Evolutionary conservation across 2,888 invertebrate genomes (phyloP).

Genomic region (Alviniconcha strummeri): DNA sequence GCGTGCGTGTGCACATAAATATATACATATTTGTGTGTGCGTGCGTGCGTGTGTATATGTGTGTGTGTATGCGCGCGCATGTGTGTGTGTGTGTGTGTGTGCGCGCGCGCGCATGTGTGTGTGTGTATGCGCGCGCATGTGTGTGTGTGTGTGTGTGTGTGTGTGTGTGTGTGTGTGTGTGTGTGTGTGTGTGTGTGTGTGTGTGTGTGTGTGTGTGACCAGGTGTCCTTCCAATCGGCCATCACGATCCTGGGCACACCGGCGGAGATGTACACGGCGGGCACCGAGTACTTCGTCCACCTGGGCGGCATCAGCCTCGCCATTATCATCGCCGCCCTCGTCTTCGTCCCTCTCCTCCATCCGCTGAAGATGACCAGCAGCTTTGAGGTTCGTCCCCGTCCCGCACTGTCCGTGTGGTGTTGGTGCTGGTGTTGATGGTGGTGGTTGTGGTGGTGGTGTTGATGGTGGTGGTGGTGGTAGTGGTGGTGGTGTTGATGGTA

Average conservation of each 20-base stretch:
- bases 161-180: too few relatives aligned
- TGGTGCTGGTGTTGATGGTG: not conserved
- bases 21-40: too few relatives aligned
- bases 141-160: too few relatives aligned
- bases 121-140: too few relatives aligned
- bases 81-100: too few relatives aligned
- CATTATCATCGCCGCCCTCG: constrained; percentile 56
- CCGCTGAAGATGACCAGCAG: constrained; percentile 60
- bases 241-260: constrained; percentile 60
- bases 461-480: not conserved
- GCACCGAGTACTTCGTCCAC: constrained; percentile 60
- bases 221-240: constrained; percentile 64
- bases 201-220: not conserved
- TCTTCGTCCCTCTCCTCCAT: constrained; percentile 63
- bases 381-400: constrained; percentile 51
- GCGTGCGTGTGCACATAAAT: too few relatives aligned
- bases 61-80: too few relatives aligned
- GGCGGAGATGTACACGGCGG: constrained; percentile 56
- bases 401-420: not conserved
- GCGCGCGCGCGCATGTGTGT: too few relatives aligned
- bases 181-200: too few relatives aligned
- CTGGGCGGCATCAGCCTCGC: constrained; percentile 56
- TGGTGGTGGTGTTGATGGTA: not conserved
- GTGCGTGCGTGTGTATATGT: too few relatives aligned
- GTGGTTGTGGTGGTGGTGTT: not conserved